phyloP scores from a whole-genome alignment of 2,797 vertebrate species.

The Chelon auratus region DNA sequence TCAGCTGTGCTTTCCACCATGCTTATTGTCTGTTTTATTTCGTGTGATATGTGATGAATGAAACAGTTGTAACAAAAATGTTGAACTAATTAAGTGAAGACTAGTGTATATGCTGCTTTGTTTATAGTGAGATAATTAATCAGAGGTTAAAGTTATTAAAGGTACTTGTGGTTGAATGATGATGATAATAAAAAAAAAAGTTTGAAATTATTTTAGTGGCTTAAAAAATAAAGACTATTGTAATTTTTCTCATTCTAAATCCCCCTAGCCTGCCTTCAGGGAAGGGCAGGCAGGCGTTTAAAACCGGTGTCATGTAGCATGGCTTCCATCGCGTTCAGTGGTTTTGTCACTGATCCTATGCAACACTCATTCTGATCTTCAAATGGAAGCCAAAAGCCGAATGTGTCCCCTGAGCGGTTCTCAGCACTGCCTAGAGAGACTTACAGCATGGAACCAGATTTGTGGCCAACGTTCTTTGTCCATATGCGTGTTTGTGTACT shows the following conservation, averaged over 20 bases:
- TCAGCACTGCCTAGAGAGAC: slow-evolving; percentile 82
- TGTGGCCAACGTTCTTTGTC: slow-evolving; percentile 63
- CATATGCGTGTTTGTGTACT: slow-evolving; percentile 78
- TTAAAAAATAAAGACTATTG: slow-evolving; percentile 42
- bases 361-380: slow-evolving; percentile 88
- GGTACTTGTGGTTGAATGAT: slow-evolving; percentile 60
- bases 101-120: slow-evolving; percentile 78
- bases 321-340: slow-evolving; percentile 75
- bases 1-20: slow-evolving; percentile 56
- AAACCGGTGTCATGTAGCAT: slow-evolving; percentile 39
- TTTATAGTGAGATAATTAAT: slow-evolving; percentile 67
- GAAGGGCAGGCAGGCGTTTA: slow-evolving; percentile 26
- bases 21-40: slow-evolving; percentile 47
- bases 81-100: slow-evolving; percentile 66
- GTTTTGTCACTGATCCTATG: slow-evolving; percentile 90
- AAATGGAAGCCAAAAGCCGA: slow-evolving; percentile 84
- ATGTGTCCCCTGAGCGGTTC: slow-evolving; percentile 54
- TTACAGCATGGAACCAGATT: slow-evolving; percentile 81
- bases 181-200: slow-evolving; percentile 42
- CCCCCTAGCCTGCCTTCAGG: slow-evolving; percentile 49
- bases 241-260: slow-evolving; percentile 26
- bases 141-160: slow-evolving; percentile 55
- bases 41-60: slow-evolving; percentile 57
- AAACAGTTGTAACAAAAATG: slow-evolving; percentile 43
- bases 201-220: slow-evolving; percentile 57